phyloP scores from a whole-genome alignment of 2,888 invertebrate species.

The Chymomyza amoena region DNA sequence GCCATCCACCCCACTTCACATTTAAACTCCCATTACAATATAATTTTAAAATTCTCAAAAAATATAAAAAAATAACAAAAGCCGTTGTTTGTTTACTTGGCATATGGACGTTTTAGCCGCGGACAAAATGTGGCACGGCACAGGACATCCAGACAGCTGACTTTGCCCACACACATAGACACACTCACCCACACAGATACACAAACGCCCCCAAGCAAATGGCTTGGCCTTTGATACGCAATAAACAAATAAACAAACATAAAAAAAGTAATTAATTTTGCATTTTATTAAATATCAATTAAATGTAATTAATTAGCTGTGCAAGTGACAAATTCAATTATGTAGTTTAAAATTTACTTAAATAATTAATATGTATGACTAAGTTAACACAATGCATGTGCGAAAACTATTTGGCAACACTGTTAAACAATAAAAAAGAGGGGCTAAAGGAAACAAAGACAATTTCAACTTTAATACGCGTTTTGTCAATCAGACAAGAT shows the following conservation, averaged over 20 bases:
- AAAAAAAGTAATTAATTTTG: not conserved
- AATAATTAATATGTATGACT: not conserved
- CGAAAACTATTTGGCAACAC: not conserved
- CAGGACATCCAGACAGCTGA: not conserved
- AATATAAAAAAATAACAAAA: not conserved
- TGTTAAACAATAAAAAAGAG: conserved; percentile 8
- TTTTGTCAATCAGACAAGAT: not conserved
- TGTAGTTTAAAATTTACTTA: conserved; percentile 36
- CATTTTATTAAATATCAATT: not conserved
- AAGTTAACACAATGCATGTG: no score
- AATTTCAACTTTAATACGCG: conserved; percentile 47
- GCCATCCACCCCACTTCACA: not conserved
- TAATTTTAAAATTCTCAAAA: not conserved
- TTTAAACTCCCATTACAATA: not conserved
- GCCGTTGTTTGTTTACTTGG: not conserved
- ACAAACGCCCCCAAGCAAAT: not conserved
- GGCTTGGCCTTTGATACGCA: not conserved
- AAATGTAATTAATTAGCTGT: not conserved
- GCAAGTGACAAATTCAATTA: not conserved
- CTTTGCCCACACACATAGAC: not conserved
- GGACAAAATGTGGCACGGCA: not conserved
- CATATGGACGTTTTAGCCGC: not conserved
- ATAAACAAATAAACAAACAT: not conserved
- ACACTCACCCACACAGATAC: no score
- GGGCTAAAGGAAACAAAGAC: conserved; percentile 25